These are phyloP conservation scores for Spilogale gracilis DNA, from an alignment of 2,113 vertebrate species.

Conservation along the genomic window DNA sequence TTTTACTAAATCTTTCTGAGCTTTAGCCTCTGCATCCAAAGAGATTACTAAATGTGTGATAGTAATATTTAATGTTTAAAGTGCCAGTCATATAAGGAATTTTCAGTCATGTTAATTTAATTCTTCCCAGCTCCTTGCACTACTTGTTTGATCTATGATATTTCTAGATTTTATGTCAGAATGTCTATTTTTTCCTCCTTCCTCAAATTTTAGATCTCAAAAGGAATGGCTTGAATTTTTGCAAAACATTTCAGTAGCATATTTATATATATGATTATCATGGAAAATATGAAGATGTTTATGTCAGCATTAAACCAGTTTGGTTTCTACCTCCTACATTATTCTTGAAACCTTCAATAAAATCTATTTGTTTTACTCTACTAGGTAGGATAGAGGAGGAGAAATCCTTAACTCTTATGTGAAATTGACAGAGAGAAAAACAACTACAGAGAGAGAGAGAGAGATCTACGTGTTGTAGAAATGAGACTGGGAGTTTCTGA, in stretches of 20 bases:
- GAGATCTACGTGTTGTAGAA: background rate
- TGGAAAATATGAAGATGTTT: background rate
- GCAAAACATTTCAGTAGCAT: background rate
- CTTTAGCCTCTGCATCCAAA: background rate
- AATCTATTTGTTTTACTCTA: background rate
- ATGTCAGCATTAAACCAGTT: background rate
- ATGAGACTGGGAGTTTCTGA: background rate
- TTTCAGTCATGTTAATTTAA: background rate
- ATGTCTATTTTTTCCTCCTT: background rate
- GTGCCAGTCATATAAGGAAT: background rate
- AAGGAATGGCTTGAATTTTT: background rate
- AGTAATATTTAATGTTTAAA: constrained; percentile 35
- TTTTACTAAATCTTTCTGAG: background rate
- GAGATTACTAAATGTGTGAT: background rate
- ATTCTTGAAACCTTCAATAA: background rate
- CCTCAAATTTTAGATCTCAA: background rate
- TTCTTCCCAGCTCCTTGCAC: background rate
- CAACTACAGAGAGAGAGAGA: background rate
- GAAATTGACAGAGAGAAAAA: background rate
- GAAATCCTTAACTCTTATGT: background rate
- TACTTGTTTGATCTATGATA: background rate
- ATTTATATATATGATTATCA: background rate
- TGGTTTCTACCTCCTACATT: background rate
- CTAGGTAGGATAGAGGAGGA: background rate
- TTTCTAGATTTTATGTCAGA: background rate